phyloP scores from a whole-genome alignment of 1,140 invertebrate species.

The Hycleus cichorii region DNA sequence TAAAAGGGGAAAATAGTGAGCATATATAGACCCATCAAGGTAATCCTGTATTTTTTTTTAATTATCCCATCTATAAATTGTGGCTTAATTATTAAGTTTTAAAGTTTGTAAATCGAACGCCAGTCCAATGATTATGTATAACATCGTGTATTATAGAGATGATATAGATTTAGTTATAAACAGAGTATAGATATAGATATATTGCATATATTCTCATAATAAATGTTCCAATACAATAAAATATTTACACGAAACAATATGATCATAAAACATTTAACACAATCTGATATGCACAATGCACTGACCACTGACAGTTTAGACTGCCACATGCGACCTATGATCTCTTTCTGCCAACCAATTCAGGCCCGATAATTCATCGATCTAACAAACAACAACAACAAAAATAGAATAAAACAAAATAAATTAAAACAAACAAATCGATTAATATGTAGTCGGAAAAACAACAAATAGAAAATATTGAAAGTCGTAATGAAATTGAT shows the following conservation, averaged over 20 bases:
- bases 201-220: neutral
- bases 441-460: too few species aligned
- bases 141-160: too few species aligned
- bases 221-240: neutral
- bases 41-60: too few species aligned
- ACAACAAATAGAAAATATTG: too few species aligned
- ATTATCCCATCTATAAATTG: too few species aligned
- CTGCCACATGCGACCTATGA: conserved; percentile 16
- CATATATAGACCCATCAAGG: neutral
- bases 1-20: conserved; percentile 1
- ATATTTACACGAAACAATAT: conserved; percentile 13
- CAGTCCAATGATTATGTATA: too few species aligned
- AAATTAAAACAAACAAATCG: too few species aligned
- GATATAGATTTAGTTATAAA: neutral
- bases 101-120: too few species aligned
- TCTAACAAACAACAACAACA: too few species aligned
- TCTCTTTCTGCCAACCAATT: conserved; percentile 4
- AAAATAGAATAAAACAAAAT: too few species aligned
- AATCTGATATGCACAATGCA: conserved; percentile 21
- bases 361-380: conserved; percentile 3
- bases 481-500: too few species aligned
- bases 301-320: conserved; percentile 20
- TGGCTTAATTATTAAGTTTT: too few species aligned
- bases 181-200: neutral
- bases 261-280: conserved; percentile 24